Base-by-base conservation (phyloP, 1,140 invertebrate species). In the Listronotus bonariensis region DNA sequence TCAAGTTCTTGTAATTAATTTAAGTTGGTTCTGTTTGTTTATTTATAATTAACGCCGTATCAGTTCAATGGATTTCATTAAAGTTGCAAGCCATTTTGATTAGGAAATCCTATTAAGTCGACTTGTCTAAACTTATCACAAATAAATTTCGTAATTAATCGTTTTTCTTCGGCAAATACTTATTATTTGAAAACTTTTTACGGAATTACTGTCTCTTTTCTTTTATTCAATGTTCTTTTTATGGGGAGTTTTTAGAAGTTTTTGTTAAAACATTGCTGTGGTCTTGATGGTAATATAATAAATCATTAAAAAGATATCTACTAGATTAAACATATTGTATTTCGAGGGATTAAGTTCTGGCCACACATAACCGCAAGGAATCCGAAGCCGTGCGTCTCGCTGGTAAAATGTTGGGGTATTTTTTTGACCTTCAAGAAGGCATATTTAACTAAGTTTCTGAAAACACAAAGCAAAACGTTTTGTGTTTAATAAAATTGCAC, bases 21-120 rank as follows among this genome's bases (percentile, higher is more conserved):
- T 68, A 73, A 74, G 67, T 73, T 72, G 49, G 68, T 65, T 70
- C 58, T 69, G 70, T 73, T 74, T 72, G 68, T 74, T 74, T 73
- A 73, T 75, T 75, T 75, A 70, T 72, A 72, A 75, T 73, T 72
- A 75, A 75, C 70, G 68, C 68, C 65, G 72, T 73, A 73, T 73
- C 70, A 70, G 68, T 72, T 72, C 70, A 68, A 70, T 73, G 70
- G 65, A 71, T 72, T 75, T 75, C 73, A 73, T 75, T 73, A 72
- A 72, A 54, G 68, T 67, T 60, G 55, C 52, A 67, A n/a, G 68
- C 67, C 71, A 73, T 72, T 75, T 75, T 62, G 73, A 75, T 75
- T 75, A 75, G 70, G 63, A 72, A 75, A 68, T 66, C 63, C 60
- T 67, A 67, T 70, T 68, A 69, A 72, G 62, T 72, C 65, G 63